Evolutionary conservation across 2,888 invertebrate genomes (phyloP), one percentile per base, ranked within the genome.

Genomic region (Myopa testacea): DNA sequence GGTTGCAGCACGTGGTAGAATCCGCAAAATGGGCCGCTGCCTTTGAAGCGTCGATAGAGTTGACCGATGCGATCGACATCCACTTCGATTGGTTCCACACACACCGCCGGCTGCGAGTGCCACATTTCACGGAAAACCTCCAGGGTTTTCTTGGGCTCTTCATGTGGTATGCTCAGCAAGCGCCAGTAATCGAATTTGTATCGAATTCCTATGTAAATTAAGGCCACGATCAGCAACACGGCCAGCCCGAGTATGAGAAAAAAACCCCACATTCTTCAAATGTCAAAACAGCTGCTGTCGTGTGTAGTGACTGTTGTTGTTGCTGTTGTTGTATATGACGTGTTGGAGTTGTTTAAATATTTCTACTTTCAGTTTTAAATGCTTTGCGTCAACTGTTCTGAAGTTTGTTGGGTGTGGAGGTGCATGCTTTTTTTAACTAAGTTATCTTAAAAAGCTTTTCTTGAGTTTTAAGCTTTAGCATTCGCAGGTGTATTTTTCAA

Each of bases 141-240:
- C 84, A 81, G 81, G 3, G 86, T 79, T 67, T 86, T 84, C 50
- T 83, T 81, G 3, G 88, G 88, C 5, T 83, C 74, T 71, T 87
- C 85, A 77, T 86, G 86, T 16, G 87, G 86, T 80, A 89, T 84
- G 50, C 82, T 84, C 82, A 85, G 78, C 76, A 82, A 85, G 50
- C 81, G 84, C 87, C 87, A 87, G 76, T 87, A 88, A 72, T 88
- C 83, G 37, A 86, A 86, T 75, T 85, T 84, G 80, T 87, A 87
- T 58, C 82, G 81, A 4, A 84, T 81, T 14, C 81, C 84, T 62
- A 85, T 80, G 72, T 81, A 78, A 10, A 80, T 77, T 45, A 86
- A 72, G 58, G 86, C 79, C 4, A 80, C 67, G 52, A 86, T 76
- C 16, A 82, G 80, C 40, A 87, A 78, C 63, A 85, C 82, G 52